phyloP scores from a whole-genome alignment of 2,113 vertebrate species.

The Pleuronectes platessa region DNA sequence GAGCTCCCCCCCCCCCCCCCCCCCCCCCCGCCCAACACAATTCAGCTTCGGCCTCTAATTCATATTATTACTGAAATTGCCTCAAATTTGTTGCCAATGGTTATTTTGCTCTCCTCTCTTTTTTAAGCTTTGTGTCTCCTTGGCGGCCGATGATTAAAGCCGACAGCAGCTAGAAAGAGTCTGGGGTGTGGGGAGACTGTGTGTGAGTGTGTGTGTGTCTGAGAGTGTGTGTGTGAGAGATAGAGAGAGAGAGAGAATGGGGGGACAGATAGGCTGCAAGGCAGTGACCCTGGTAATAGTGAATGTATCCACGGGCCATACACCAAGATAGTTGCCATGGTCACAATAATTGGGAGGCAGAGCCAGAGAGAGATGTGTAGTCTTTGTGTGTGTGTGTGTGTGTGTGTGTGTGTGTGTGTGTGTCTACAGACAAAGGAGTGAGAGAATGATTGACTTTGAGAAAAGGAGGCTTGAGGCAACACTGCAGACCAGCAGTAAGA shows the following conservation, averaged over 20 bases:
- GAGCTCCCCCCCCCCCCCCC: slow-evolving; percentile 60
- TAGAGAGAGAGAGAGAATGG: slow-evolving; percentile 49
- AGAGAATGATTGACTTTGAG: slow-evolving; percentile 47
- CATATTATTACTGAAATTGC: slow-evolving; percentile 84
- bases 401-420: slow-evolving; percentile 32
- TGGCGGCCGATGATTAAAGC: slow-evolving; percentile 70
- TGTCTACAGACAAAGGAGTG: slow-evolving; percentile 31
- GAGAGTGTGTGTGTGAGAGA: slow-evolving; percentile 29
- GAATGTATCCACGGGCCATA: slow-evolving; percentile 80
- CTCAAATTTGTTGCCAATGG: slow-evolving; percentile 86
- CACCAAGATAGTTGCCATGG: slow-evolving; percentile 85
- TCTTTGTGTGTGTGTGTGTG: slow-evolving; percentile 24
- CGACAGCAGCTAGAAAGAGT: slow-evolving; percentile 61
- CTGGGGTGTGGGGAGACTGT: not conserved
- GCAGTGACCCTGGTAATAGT: slow-evolving; percentile 83
- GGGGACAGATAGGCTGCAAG: slow-evolving; percentile 63
- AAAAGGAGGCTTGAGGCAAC: slow-evolving; percentile 58
- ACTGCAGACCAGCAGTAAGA: slow-evolving; percentile 68
- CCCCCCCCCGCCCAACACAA: slow-evolving; percentile 62
- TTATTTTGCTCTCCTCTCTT: slow-evolving; percentile 78
- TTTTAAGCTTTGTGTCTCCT: slow-evolving; percentile 72
- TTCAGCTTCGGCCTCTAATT: slow-evolving; percentile 75
- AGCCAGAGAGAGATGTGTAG: slow-evolving; percentile 28
- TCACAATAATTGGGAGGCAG: slow-evolving; percentile 81
- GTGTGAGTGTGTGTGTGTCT: not conserved